A percentile compares a stretch with the other conserved stretches of the same genome.
Conservation (phyloP, 2,113 vertebrate genomes). For the Empidonax traillii region DNA sequence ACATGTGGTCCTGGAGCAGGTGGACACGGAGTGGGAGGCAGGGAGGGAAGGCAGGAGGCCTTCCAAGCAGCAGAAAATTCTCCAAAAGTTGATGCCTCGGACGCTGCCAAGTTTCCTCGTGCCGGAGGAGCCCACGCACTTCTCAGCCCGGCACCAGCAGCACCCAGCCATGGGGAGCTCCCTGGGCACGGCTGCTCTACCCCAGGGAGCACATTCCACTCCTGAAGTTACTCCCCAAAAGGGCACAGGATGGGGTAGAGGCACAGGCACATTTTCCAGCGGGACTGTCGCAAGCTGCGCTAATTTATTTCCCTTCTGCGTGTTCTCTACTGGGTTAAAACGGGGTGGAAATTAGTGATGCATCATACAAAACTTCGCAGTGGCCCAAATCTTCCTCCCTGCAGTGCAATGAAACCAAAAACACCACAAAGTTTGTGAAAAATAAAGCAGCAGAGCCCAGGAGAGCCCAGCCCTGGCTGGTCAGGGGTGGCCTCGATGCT, state of each 20-base stretch:
- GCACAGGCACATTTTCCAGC: not conserved
- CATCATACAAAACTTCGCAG: not conserved
- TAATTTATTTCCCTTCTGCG: not conserved
- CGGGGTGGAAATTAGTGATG: not conserved
- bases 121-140: not conserved
- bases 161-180: not conserved
- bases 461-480: not conserved
- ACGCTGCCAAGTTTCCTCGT: not conserved
- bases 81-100: not conserved
- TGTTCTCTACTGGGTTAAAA: not conserved
- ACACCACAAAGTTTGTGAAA: not conserved
- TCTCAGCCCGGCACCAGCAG: not conserved
- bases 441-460: not conserved
- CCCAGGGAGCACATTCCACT: not conserved
- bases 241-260: not conserved
- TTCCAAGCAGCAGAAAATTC: not conserved
- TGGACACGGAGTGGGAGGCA: not conserved
- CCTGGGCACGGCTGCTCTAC: not conserved
- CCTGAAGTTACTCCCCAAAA: not conserved
- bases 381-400: not conserved
- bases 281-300: not conserved
- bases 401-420: not conserved
- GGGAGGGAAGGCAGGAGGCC: not conserved
- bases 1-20: conserved; percentile 48
- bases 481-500: not conserved